Conservation (phyloP, 2,888 invertebrate species). For the Chrysolina oricalcia region DNA sequence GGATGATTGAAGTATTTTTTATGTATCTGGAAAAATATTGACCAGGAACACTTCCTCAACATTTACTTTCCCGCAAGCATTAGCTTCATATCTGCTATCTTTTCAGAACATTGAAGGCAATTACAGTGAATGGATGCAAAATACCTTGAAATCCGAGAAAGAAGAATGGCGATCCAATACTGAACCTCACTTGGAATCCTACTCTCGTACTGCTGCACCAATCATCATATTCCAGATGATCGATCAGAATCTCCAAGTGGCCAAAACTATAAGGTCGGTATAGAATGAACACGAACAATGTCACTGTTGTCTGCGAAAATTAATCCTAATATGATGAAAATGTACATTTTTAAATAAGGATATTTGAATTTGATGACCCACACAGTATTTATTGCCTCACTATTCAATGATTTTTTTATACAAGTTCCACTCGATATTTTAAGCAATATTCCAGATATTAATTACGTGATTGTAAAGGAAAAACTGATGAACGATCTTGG, state of each 20-base stretch:
- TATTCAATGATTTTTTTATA: too few relatives aligned
- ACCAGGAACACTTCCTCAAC: neutral
- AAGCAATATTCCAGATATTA: too few relatives aligned
- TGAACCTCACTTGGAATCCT: conserved; percentile 87
- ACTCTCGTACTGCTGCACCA: conserved; percentile 94
- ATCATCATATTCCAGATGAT: conserved; percentile 99
- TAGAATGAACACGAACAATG: neutral
- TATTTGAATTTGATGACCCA: too few relatives aligned
- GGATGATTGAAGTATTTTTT: too few relatives aligned
- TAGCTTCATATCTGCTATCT: neutral
- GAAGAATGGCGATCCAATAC: conserved; percentile 92
- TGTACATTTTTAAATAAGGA: too few relatives aligned
- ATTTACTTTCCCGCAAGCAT: too few relatives aligned
- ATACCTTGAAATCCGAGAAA: conserved; percentile 91
- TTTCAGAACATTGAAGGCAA: conserved; percentile 88
- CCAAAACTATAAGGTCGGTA: conserved; percentile 72
- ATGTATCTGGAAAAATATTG: neutral
- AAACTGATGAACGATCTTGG: too few relatives aligned
- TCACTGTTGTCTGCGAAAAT: neutral
- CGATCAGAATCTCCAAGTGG: conserved; percentile 92
- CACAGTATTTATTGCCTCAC: too few relatives aligned
- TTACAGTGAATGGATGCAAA: conserved; percentile 96
- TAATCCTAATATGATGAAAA: too few relatives aligned
- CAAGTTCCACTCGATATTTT: too few relatives aligned
- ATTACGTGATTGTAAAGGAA: too few relatives aligned